Evolutionary conservation across 2,888 invertebrate species (phyloP).

Genomic region (Spilarctia lutea): DNA sequence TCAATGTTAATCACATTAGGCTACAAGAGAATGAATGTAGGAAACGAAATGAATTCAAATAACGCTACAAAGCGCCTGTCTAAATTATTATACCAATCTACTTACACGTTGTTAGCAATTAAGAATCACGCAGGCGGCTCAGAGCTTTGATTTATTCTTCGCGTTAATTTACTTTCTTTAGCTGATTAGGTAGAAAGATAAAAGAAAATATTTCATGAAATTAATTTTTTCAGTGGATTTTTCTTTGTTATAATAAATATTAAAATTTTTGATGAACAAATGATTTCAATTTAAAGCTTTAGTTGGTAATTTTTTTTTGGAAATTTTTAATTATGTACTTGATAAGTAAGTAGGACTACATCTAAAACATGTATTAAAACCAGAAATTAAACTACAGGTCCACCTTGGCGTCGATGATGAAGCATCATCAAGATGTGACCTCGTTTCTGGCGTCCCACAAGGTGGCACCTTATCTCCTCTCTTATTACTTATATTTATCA

Average conservation of each 20-base stretch:
- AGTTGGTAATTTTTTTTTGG: neutral
- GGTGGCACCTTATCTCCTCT: too few species aligned
- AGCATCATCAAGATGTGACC: too few species aligned
- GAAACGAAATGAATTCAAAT: neutral
- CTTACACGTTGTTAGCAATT: slow-evolving; percentile 50
- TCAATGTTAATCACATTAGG: neutral
- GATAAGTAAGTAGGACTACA: neutral
- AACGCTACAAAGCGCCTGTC: slow-evolving; percentile 41
- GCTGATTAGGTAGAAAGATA: neutral
- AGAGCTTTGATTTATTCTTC: slow-evolving; percentile 23
- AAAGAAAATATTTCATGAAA: neutral
- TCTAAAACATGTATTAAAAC: neutral
- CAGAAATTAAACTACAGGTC: too few species aligned
- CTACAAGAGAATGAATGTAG: neutral
- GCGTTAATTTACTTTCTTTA: neutral
- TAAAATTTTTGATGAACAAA: neutral
- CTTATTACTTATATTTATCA: too few species aligned
- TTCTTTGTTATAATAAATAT: neutral
- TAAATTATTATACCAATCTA: slow-evolving; percentile 40
- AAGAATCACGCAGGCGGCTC: slow-evolving; percentile 49
- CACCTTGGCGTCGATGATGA: too few species aligned
- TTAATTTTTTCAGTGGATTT: neutral
- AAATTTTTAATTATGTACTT: neutral
- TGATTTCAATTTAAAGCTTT: neutral
- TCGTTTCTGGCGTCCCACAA: too few species aligned